phyloP scores from a whole-genome alignment of 2,888 invertebrate species.

The Morpho achilles region DNA sequence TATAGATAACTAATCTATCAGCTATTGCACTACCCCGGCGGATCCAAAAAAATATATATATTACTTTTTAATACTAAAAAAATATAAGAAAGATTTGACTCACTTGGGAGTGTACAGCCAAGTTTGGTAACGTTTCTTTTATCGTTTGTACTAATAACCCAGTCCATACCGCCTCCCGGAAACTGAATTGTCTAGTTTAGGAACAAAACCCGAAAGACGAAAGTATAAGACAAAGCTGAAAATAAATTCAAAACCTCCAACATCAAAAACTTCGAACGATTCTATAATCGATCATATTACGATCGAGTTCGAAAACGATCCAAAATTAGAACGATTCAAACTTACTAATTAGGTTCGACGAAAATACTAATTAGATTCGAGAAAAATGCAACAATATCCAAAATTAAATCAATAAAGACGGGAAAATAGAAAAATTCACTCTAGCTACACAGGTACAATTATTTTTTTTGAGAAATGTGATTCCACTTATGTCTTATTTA shows the following conservation, averaged over 20 bases:
- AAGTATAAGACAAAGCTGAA: conserved; percentile 21
- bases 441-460: conserved; percentile 75
- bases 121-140: conserved; percentile 50
- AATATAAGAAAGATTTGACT: conserved; percentile 35
- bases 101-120: conserved; percentile 50
- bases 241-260: conserved; percentile 11
- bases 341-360: conserved; percentile 28
- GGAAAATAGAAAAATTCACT: conserved; percentile 62
- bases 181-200: conserved; percentile 28
- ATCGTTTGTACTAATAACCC: conserved; percentile 41
- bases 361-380: conserved; percentile 33
- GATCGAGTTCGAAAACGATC: conserved; percentile 12
- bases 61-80: conserved; percentile 53
- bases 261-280: conserved; percentile 11
- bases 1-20: conserved; percentile 52
- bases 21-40: conserved; percentile 78
- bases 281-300: conserved; percentile 14
- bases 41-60: conserved; percentile 57
- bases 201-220: conserved; percentile 30
- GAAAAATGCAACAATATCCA: conserved; percentile 60
- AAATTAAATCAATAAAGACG: conserved; percentile 37
- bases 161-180: conserved; percentile 55
- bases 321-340: conserved; percentile 22
- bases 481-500: conserved; percentile 68
- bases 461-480: conserved; percentile 30